These are phyloP conservation scores for Drosophila falleni DNA, from an alignment of 2,888 invertebrate genomes.

Conservation along the genomic window DNA sequence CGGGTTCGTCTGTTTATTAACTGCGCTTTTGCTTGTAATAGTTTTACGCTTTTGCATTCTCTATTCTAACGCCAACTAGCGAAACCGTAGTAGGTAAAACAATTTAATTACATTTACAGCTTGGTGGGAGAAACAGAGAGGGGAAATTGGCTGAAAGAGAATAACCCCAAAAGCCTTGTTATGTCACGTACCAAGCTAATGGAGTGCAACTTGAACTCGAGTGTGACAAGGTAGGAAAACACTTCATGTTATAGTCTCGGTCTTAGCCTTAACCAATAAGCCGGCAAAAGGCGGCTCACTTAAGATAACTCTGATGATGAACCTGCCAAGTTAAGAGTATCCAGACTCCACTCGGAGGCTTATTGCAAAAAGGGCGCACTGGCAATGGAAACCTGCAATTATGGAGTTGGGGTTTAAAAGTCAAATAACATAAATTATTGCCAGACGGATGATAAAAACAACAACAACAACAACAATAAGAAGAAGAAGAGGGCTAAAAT, in stretches of 20 bases:
- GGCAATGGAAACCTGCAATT: conserved; percentile 55
- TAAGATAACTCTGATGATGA: conserved; percentile 33
- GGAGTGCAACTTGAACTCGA: conserved; percentile 65
- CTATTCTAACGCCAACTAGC: conserved; percentile 51
- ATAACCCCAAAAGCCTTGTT: conserved; percentile 35
- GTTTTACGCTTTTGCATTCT: conserved; percentile 53
- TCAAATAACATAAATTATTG: conserved; percentile 77
- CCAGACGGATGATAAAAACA: conserved; percentile 44
- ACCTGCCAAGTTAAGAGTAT: conserved; percentile 20
- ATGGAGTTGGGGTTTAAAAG: conserved; percentile 61
- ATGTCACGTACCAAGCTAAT: conserved; percentile 66
- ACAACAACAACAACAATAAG: neutral
- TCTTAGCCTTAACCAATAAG: conserved; percentile 19
- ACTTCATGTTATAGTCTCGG: conserved; percentile 24
- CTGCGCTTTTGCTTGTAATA: conserved; percentile 46
- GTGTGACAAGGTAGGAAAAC: conserved; percentile 51
- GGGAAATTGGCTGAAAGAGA: conserved; percentile 13
- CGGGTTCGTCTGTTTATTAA: conserved; percentile 45
- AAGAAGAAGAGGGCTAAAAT: conserved; percentile 30
- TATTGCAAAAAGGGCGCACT: conserved; percentile 56
- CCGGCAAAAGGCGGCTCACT: conserved; percentile 30
- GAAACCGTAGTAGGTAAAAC: conserved; percentile 79
- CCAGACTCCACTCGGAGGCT: conserved; percentile 39
- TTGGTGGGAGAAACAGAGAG: neutral
- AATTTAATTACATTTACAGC: conserved; percentile 70